These are phyloP conservation scores for Hypotaenidia philippensis DNA, from an alignment of 2,797 vertebrate species.

Conservation along the genomic window DNA sequence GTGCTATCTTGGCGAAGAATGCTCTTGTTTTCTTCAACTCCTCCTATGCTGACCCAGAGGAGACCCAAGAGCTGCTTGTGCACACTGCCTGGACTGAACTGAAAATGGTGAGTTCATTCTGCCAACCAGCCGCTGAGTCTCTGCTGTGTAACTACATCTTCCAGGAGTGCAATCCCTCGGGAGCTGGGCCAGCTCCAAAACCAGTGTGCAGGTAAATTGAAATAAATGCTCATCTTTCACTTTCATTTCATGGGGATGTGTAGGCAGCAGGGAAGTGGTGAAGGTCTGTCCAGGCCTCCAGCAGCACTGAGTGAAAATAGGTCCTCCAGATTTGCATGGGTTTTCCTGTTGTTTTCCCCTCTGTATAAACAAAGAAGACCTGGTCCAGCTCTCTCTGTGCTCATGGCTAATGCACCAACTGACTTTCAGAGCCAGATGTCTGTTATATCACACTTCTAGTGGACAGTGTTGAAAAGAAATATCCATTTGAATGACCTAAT, in stretches of 20 bases:
- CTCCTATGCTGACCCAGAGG: slow-evolving; percentile 89
- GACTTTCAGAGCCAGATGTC: neutral
- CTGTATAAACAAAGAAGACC: neutral
- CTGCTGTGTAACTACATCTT: slow-evolving; percentile 92
- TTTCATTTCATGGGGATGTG: neutral
- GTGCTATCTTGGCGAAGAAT: slow-evolving; percentile 80
- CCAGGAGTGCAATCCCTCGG: slow-evolving; percentile 91
- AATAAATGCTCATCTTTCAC: neutral
- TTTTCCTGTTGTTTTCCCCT: neutral
- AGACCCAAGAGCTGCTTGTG: slow-evolving; percentile 91
- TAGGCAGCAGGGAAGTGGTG: neutral
- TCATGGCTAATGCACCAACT: neutral
- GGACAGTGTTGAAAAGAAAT: neutral
- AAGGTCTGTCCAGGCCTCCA: neutral
- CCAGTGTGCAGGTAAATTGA: slow-evolving; percentile 92
- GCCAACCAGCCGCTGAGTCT: slow-evolving; percentile 86
- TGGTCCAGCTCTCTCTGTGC: neutral
- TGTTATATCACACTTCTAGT: neutral
- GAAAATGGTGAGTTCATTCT: slow-evolving; percentile 85
- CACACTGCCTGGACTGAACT: slow-evolving; percentile 88
- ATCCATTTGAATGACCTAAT: neutral
- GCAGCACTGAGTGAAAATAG: neutral
- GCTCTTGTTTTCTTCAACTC: slow-evolving; percentile 94
- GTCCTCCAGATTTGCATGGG: neutral
- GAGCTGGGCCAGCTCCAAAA: slow-evolving; percentile 87